Base-by-base conservation (phyloP, 2,888 invertebrate species). In the Ptilodon capucinus region DNA sequence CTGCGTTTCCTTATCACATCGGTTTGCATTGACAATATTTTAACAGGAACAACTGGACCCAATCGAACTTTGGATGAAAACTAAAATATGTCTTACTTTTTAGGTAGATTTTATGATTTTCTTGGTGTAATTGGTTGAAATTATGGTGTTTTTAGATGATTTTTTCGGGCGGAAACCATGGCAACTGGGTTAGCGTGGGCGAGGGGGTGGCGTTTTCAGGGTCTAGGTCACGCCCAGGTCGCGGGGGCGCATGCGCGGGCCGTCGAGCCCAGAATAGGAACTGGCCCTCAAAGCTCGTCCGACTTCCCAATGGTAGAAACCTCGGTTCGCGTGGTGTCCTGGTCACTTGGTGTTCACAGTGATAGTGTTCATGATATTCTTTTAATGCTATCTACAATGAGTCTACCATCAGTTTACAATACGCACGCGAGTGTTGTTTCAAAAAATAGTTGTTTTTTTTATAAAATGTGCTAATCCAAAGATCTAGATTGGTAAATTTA, bases 201-300 rank as follows among this genome's bases (percentile, higher is more conserved):
- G 77, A 80, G 76, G 79, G 84, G 88, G 85, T 84, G 86, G 66
- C 60, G 65, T 75, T 84, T 86, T 88, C 91, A 91, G 86, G 91
- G 91, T 92, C 91, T 92, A 91, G 92, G 92, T 91, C 86, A 91
- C 91, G 91, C 91, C 91, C 90, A 75, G 71, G 75, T 41, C 60
- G 44, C 47, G 21, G 48, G 23, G 19, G 75, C 91, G 91, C 91
- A 76, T 68, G 90, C 87, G 89, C 84, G 84, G 73, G 65, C 64
- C 53, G 34, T 59, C 54, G 58, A 56, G 75, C 76, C 65, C 60
- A 71, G 58, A 70, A 70, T 63, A 74, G 76, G 79, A 77, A 79
- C 68, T 56, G 55, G 55, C 61, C 51, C 71, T 79, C 77, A 79
- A 72, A 81, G 54, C 76, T 68, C 74, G 74, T 68, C 72, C 69